Conservation (phyloP, 2,888 invertebrate species). For the Mechanitis messenoides region DNA sequence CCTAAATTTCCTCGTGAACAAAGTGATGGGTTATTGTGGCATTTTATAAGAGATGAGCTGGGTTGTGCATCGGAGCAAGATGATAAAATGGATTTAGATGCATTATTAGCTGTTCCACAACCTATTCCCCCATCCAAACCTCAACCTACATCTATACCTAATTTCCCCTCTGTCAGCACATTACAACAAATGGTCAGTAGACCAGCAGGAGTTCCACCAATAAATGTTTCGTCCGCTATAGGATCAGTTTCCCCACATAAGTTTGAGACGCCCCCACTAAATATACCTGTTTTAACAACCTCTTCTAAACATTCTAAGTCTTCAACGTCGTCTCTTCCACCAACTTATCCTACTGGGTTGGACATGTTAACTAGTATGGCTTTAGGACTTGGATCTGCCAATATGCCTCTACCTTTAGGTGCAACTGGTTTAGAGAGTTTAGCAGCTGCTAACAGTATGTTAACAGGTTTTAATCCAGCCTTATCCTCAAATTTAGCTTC, state of each 20-base stretch:
- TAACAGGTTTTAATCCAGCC: conserved; percentile 61
- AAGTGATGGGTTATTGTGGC: conserved; percentile 86
- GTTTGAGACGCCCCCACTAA: conserved; percentile 73
- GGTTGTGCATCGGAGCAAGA: conserved; percentile 81
- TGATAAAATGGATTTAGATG: conserved; percentile 80
- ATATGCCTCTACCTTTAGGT: conserved; percentile 63
- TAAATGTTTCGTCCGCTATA: conserved; percentile 65
- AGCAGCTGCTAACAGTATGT: conserved; percentile 71
- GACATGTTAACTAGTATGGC: conserved; percentile 75
- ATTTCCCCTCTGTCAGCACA: conserved; percentile 70
- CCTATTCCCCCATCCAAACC: conserved; percentile 68
- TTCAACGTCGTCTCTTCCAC: conserved; percentile 69
- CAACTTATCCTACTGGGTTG: conserved; percentile 67
- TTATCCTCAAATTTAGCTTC: conserved; percentile 64
- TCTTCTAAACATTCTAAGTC: conserved; percentile 78
- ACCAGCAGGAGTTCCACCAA: conserved; percentile 70
- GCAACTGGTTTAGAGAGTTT: conserved; percentile 65
- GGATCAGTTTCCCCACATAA: conserved; percentile 73
- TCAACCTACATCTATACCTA: conserved; percentile 57
- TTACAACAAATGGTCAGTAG: conserved; percentile 73
- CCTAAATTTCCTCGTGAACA: conserved; percentile 90
- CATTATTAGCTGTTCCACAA: conserved; percentile 77
- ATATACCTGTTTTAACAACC: conserved; percentile 77
- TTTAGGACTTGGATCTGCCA: conserved; percentile 61
- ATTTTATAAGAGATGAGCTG: conserved; percentile 84